These are phyloP conservation scores for Ecliptopera silaceata DNA, from an alignment of 2,888 invertebrate genomes.

Conservation along the genomic window DNA sequence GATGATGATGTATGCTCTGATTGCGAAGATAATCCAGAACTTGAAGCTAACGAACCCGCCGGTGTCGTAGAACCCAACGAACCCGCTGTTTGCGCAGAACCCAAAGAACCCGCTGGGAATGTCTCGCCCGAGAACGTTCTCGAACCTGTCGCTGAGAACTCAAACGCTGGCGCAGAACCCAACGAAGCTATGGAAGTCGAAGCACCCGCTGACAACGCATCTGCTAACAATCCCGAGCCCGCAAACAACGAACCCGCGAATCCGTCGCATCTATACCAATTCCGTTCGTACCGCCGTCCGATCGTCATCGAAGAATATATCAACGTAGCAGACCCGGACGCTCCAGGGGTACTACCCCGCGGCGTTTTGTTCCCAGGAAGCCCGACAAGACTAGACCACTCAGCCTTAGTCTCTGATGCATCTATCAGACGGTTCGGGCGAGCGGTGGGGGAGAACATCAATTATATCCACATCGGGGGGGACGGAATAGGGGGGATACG, in stretches of 20 bases:
- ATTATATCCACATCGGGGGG: constrained; percentile 42
- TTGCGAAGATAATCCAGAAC: no score
- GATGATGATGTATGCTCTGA: neutral
- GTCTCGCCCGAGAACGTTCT: no score
- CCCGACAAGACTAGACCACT: constrained; percentile 6
- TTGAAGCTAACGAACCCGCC: no score
- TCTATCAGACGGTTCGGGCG: constrained; percentile 63
- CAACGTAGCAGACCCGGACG: neutral
- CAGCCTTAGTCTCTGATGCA: constrained; percentile 56
- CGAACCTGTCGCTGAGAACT: neutral
- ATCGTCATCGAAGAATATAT: constrained; percentile 6
- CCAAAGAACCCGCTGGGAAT: no score
- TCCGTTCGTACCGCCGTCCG: constrained; percentile 7
- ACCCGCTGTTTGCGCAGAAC: no score
- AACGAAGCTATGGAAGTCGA: no score
- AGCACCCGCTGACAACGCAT: no score
- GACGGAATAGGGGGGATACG: no score
- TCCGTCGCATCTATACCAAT: neutral
- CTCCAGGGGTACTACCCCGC: neutral
- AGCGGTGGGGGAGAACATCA: constrained; percentile 56
- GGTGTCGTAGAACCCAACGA: no score
- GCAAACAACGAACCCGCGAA: no score
- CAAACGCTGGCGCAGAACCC: neutral
- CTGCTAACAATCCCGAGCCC: no score
- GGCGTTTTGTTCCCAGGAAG: constrained; percentile 6